phyloP scores from a whole-genome alignment of 23 tunicate genomes.

The Trididemnum clinides region DNA sequence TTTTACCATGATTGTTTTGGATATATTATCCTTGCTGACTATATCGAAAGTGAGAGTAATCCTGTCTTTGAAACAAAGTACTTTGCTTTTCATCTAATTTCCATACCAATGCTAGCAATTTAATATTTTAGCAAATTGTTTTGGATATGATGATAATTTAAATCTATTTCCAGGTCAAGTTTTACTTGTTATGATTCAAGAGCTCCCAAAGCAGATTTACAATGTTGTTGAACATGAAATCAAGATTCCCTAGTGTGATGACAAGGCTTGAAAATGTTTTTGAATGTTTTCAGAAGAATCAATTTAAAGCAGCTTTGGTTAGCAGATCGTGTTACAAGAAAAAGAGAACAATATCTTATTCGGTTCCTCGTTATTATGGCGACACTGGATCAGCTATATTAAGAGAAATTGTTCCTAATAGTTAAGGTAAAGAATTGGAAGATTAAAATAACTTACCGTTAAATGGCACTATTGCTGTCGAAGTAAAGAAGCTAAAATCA shows the following conservation, averaged over 20 bases:
- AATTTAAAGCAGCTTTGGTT: not conserved
- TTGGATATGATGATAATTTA: not conserved
- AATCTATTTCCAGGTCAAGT: not conserved
- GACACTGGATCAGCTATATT: not conserved
- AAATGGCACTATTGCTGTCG: not conserved
- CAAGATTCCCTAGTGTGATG: not conserved
- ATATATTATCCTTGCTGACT: no score
- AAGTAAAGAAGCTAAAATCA: not conserved
- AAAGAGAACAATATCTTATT: not conserved
- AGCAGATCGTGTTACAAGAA: not conserved
- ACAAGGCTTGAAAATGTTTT: not conserved
- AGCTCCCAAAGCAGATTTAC: not conserved
- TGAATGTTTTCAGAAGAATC: not conserved
- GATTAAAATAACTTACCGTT: not conserved
- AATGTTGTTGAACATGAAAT: not conserved
- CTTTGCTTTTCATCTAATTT: not conserved
- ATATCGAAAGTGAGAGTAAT: no score
- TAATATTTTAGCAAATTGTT: not conserved
- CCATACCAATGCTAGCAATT: no score
- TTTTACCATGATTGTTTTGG: conserved; percentile 1
- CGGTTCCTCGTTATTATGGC: not conserved
- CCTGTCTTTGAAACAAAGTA: not conserved
- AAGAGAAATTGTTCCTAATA: no score
- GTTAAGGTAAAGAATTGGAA: not conserved
- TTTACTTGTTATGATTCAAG: not conserved